These are phyloP conservation scores for Choreutis nemorana DNA, from an alignment of 2,888 invertebrate species.

Conservation along the genomic window DNA sequence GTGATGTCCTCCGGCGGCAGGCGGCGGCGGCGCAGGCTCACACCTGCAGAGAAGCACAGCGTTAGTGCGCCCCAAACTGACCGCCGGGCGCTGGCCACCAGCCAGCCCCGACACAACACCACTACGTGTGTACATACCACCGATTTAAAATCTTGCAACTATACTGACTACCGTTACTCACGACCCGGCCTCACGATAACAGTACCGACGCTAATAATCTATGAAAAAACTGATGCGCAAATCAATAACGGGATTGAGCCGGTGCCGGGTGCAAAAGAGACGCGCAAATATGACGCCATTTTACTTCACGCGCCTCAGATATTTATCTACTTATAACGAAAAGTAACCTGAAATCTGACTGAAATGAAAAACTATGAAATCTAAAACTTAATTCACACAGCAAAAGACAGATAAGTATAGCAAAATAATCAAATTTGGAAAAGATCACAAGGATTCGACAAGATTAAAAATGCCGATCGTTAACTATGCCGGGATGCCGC, in stretches of 20 bases:
- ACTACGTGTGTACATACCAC: slow-evolving; percentile 22
- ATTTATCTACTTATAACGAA: slow-evolving; percentile 32
- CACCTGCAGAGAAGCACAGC: slow-evolving; percentile 67
- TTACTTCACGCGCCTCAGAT: slow-evolving; percentile 56
- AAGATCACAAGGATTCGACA: slow-evolving; percentile 43
- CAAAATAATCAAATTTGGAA: slow-evolving; percentile 53
- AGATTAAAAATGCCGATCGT: slow-evolving; percentile 40
- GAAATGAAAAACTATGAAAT: slow-evolving; percentile 55
- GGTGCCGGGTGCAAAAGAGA: slow-evolving; percentile 47
- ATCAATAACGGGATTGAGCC: slow-evolving; percentile 47
- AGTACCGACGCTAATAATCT: slow-evolving; percentile 31
- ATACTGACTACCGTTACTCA: slow-evolving; percentile 24
- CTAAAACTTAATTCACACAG: slow-evolving; percentile 30
- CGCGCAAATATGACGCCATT: slow-evolving; percentile 62
- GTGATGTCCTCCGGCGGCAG: slow-evolving; percentile 58
- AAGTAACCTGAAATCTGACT: slow-evolving; percentile 41
- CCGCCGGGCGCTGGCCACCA: slow-evolving; percentile 22
- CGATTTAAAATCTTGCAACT: slow-evolving; percentile 62
- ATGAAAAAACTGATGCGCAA: slow-evolving; percentile 21
- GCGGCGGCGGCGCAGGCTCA: slow-evolving; percentile 65
- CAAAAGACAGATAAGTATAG: slow-evolving; percentile 41
- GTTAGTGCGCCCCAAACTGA: slow-evolving; percentile 63
- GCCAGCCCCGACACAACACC: slow-evolving; percentile 13
- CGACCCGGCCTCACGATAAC: slow-evolving; percentile 23
- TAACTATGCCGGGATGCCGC: slow-evolving; percentile 49